A percentile compares a stretch with the other conserved stretches of the same genome.
Evolutionary conservation across 64 coral and sea anemone genomes (phyloP).

Genomic region (Porites australiensis): DNA sequence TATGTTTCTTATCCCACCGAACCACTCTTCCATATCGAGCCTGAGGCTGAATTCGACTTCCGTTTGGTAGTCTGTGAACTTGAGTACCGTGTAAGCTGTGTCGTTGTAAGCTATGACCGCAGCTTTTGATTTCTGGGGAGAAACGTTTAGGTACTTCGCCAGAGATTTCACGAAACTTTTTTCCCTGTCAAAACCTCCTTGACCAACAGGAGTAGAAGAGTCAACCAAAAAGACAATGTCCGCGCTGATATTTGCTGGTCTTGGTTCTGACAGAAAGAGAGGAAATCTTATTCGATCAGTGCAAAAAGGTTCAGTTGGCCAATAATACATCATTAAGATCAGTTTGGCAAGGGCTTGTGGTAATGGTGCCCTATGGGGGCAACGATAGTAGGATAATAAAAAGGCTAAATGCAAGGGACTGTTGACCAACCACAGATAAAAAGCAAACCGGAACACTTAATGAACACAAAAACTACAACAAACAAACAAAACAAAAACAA

Average conservation of each 20-base stretch:
- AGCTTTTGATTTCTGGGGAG: constrained; percentile 38
- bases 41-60: constrained; percentile 39
- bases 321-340: no score
- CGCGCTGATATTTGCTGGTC: constrained; percentile 20
- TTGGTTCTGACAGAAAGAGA: constrained; percentile 12
- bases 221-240: constrained; percentile 77
- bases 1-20: constrained; percentile 53
- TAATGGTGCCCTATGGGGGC: no score
- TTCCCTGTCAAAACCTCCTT: constrained; percentile 34
- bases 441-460: no score
- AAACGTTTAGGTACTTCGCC: constrained; percentile 55
- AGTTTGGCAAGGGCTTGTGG: no score
- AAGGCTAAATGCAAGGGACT: no score
- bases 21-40: constrained; percentile 41
- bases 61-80: constrained; percentile 37
- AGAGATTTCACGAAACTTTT: constrained; percentile 75
- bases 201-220: constrained; percentile 51
- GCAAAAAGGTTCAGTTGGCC: background rate
- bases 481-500: no score
- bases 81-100: constrained; percentile 1
- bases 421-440: no score
- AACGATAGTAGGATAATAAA: no score
- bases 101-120: constrained; percentile 58
- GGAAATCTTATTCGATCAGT: background rate
- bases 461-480: no score